Percentiles rank a stretch among this genome's conserved stretches.
Evolutionary conservation across 2,113 vertebrate species (phyloP).

Genomic region (Hemiscyllium ocellatum): DNA sequence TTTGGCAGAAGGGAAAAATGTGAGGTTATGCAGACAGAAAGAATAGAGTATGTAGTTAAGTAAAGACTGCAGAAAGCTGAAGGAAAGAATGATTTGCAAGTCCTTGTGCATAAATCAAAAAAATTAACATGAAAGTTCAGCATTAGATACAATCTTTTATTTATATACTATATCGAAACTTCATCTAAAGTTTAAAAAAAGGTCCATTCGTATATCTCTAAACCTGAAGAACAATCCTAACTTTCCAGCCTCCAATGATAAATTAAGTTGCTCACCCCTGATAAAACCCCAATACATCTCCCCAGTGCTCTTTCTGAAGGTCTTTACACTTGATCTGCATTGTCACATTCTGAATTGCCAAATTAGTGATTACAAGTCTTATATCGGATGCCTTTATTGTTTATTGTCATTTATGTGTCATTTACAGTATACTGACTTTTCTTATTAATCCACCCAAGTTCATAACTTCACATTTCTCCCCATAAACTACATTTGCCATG

Average conservation of each 20-base stretch:
- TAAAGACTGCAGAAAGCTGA: too few relatives aligned
- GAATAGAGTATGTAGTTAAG: too few relatives aligned
- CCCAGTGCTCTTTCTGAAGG: neutral
- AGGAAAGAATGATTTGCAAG: too few relatives aligned
- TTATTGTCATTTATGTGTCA: neutral
- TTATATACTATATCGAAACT: neutral
- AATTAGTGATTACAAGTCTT: neutral
- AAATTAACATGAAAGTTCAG: too few relatives aligned
- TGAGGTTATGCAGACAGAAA: too few relatives aligned
- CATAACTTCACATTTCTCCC: neutral
- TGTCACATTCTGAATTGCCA: neutral
- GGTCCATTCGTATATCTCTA: neutral
- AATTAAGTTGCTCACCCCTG: too few relatives aligned
- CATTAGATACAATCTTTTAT: neutral
- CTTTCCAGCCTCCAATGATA: too few relatives aligned
- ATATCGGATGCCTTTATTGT: neutral
- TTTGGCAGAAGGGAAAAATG: too few relatives aligned
- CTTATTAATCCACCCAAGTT: neutral
- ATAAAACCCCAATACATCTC: neutral
- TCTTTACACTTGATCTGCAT: neutral
- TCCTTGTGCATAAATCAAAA: too few relatives aligned
- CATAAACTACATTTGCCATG: neutral
- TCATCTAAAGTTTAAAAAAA: neutral
- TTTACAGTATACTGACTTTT: neutral
- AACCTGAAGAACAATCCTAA: neutral